Evolutionary conservation across 2,113 vertebrate genomes (phyloP), one percentile per base, ranked within the genome.

Genomic region (Trogon surrucura): DNA sequence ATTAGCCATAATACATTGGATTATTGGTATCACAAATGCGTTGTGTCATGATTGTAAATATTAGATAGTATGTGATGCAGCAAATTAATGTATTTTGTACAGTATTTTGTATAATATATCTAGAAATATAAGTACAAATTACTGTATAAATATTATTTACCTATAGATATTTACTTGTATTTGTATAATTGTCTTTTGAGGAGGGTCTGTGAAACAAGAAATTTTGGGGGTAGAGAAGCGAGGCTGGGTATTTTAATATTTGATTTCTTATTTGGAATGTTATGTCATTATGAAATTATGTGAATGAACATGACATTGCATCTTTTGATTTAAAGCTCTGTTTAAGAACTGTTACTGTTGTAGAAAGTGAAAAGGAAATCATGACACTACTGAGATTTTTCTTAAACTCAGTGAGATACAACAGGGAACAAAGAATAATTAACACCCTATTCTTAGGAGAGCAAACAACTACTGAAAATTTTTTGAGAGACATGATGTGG

Each of bases 401-500:
- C 18, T 50, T 78, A 22, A 1, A 20, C 36, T 58, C 4, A 2
- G 29, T 78, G 56, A 69, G 54, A 47, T 73, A 29, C 22, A 77
- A 8, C 20, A 74, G 18, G 18, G 32, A 91, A 51, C 30, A 73
- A 62, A 70, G 47, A 85, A 15, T 60, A 51, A 48, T 80, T 38
- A 61, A 36, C 0, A 0, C 16, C 9, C 5, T 30, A 2, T 60
- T 44, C 13, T 60, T 64, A 66, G 27, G 11, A 36, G 30, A 44
- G 7, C 34, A 90, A 89, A 47, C 17, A 80, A 9, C 25, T 36
- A 36, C 22, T 71, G 51, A 60, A 3, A 1, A 27, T 85, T 94
- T 70, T 47, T 66, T 66, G 72, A 78, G 72, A 57, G 9, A 41
- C 41, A 22, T 47, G 7, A 6, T 70, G 44, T 44, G 32, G 5